phyloP scores from a whole-genome alignment of 2,797 vertebrate species.

The Argentina silus region DNA sequence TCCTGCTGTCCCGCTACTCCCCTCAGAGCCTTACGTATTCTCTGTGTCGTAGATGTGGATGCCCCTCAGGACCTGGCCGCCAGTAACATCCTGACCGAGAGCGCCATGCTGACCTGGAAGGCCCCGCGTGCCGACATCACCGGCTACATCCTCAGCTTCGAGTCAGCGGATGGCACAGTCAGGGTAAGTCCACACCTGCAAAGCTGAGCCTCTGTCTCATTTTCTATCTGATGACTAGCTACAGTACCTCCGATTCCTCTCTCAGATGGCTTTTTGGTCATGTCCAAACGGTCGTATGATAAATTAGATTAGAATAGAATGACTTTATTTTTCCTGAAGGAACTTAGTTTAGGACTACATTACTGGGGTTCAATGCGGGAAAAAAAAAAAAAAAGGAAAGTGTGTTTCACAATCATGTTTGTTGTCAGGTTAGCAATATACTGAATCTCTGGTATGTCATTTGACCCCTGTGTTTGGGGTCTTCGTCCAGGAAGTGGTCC shows the following conservation, averaged over 20 bases:
- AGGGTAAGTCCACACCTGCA: slow-evolving; percentile 75
- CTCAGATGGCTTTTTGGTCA: no score
- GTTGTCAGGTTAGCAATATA: no score
- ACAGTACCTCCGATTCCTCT: no score
- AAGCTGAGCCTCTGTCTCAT: not conserved
- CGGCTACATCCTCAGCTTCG: slow-evolving; percentile 89
- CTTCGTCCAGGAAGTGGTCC: slow-evolving; percentile 83
- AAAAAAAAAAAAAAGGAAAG: not conserved
- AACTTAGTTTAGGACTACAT: no score
- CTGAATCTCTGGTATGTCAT: not conserved
- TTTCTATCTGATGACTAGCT: no score
- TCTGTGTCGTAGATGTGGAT: slow-evolving; percentile 82
- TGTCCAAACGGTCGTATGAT: no score
- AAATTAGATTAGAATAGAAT: no score
- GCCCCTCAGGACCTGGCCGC: slow-evolving; percentile 86
- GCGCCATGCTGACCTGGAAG: slow-evolving; percentile 86
- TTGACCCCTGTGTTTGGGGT: not conserved
- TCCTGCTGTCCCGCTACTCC: not conserved
- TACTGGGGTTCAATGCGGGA: not conserved
- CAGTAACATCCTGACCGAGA: slow-evolving; percentile 89
- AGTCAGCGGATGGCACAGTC: slow-evolving; percentile 84
- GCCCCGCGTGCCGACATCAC: slow-evolving; percentile 88
- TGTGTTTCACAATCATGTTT: no score
- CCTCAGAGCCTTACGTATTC: not conserved
- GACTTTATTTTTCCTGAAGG: no score